Conservation (phyloP, 2,888 invertebrate genomes). For the Pyrochroa serraticornis region DNA sequence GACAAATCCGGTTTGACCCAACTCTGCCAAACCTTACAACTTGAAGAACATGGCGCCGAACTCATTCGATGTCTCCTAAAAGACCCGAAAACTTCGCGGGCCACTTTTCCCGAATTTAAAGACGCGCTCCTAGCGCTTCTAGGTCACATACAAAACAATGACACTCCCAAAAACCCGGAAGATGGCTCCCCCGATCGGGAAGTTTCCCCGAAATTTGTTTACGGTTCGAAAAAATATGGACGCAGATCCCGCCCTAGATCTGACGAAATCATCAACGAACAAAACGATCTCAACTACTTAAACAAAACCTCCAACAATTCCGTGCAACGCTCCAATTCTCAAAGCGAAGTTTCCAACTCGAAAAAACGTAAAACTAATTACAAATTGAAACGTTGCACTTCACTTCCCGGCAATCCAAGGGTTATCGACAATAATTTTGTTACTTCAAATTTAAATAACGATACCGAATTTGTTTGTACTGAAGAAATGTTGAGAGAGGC, state of each 20-base stretch:
- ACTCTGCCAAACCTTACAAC: slow-evolving; percentile 77
- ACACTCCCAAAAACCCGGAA: slow-evolving; percentile 36
- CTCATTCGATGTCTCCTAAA: slow-evolving; percentile 67
- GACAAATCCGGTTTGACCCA: slow-evolving; percentile 70
- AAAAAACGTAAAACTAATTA: slow-evolving; percentile 59
- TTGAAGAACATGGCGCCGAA: slow-evolving; percentile 73
- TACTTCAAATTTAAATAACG: slow-evolving; percentile 45
- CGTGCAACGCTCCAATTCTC: slow-evolving; percentile 64
- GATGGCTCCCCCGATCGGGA: slow-evolving; percentile 67
- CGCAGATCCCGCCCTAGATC: slow-evolving; percentile 70
- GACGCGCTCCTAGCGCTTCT: slow-evolving; percentile 75
- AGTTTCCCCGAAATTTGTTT: slow-evolving; percentile 74
- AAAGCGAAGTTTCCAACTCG: slow-evolving; percentile 61
- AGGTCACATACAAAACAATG: slow-evolving; percentile 59
- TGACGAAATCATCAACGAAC: slow-evolving; percentile 54
- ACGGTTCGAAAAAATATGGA: slow-evolving; percentile 78
- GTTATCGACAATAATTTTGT: slow-evolving; percentile 40
- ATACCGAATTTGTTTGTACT: slow-evolving; percentile 55
- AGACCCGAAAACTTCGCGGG: slow-evolving; percentile 59
- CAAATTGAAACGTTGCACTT: slow-evolving; percentile 64
- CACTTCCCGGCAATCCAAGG: slow-evolving; percentile 59
- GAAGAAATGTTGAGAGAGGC: slow-evolving; percentile 68
- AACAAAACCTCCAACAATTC: slow-evolving; percentile 44
- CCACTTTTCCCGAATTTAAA: slow-evolving; percentile 77
- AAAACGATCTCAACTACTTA: slow-evolving; percentile 50